Base-by-base conservation (phyloP, 2,797 vertebrate species). In the Nasua narica region DNA sequence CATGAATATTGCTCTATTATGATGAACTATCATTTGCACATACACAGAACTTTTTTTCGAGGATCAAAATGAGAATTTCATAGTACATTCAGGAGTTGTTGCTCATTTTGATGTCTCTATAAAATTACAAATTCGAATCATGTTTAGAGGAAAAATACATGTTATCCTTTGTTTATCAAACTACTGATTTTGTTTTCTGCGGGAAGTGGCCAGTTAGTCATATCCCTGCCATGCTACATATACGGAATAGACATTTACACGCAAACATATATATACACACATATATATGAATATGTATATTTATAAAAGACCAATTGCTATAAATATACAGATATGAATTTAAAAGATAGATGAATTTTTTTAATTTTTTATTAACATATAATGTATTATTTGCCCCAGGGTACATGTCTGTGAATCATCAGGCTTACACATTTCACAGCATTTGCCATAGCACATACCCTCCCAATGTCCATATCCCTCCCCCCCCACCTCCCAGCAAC, bases 101-200 rank as follows among this genome's bases (percentile, higher is more conserved):
- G 8, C 27, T 97, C 37, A 86, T 88, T 95, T 94, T 67, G 15
- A 46, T 92, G 32, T n/a, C 43, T 92, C 60, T 97, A 19, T 60
- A 76, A 77, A 92, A 54, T 81, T 79, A 94, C 40, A 76, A 85
- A 94, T 78, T 90, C 82, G 52, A 54, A 67, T 90, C 76, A 92
- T 69, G 48, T 92, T 95, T 90, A 92, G 37, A 82, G 32, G 48
- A 69, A 91, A 92, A 96, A 93, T 27, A 46, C 5, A 69, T 74
- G 67, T 83, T 83, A 69, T 60, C 19, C 43, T 94, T 96, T 91
- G 56, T 81, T 87, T 84, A 35, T 84, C 52, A 95, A 89, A 67
- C 15, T 12, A 46, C 32, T 87, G 16, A 35, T 74, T 97, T 54
- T 90, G 40, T 37, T 88, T 93, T 96, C 67, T 72, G 15, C 67